Base-by-base conservation (phyloP, 1,140 invertebrate species). In the Geopemphigus sp. region DNA sequence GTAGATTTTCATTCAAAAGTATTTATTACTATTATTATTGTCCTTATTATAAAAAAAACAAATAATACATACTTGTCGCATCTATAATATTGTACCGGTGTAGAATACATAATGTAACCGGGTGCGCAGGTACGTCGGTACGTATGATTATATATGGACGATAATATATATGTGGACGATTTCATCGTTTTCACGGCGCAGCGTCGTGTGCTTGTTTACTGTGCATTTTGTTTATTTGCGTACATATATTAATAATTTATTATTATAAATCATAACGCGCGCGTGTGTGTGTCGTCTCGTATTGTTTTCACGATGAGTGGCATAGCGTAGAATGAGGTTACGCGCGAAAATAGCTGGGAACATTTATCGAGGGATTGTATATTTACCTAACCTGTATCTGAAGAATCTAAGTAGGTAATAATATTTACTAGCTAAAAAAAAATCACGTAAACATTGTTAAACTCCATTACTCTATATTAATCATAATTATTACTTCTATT, bases 301-400 rank as follows among this genome's bases (percentile, higher is more conserved):
- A 47, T 50, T 72, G 68, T 47, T 53, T 72, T 47, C 47, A 22
- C 39, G n/a, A n/a, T n/a, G n/a, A n/a, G n/a, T 39, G 32, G 32
- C n/a, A n/a, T 19, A 24, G 26, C 0, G 68, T n/a, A n/a, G 68
- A 72, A 72, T 72, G 68, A 72, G 68, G 68, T 72, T 72, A 47
- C 26, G 59, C 26, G 59, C 24, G 24, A 39, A 39, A 39, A 39
- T 39, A 8, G n/a, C n/a, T n/a, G n/a, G n/a, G n/a, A n/a, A 39
- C 32, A 8, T 39, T 39, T 39, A 4, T 39, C 8, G 32, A 4
- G 32, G 8, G 32, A 39, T 8, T 8, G 32, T 39, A 39, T 39
- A 39, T 39, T 4, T 39, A 39, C 32, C 32, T 39, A 39, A 39
- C 32, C 32, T 4, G 32, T 8, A 39, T 39, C 32, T 8, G 32